These are phyloP conservation scores for Dorcus parallelipipedus DNA, from an alignment of 2,888 invertebrate species.

Conservation along the genomic window DNA sequence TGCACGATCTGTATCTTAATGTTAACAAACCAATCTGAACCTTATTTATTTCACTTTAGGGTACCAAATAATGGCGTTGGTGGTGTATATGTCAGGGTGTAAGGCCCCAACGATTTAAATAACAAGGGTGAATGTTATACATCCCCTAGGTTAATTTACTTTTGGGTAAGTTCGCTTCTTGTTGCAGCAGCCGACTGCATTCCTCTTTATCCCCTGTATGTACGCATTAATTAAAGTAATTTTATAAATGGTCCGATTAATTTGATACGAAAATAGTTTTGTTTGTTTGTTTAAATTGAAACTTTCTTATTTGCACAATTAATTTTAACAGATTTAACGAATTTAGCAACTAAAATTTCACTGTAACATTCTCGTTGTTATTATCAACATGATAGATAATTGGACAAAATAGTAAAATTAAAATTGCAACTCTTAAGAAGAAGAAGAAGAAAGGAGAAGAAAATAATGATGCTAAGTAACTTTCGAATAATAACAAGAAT, in stretches of 20 bases:
- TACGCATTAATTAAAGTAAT: background rate
- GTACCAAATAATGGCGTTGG: background rate
- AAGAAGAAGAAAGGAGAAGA: no score
- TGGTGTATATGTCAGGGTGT: constrained; percentile 1
- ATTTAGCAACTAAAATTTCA: no score
- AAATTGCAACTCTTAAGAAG: no score
- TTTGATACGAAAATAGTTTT: background rate
- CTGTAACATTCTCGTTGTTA: no score
- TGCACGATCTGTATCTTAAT: constrained; percentile 17
- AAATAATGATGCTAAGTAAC: no score
- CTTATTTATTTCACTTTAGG: constrained; percentile 9
- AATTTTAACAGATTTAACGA: no score
- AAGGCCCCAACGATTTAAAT: constrained; percentile 2
- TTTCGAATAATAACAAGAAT: no score
- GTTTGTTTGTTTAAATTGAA: background rate
- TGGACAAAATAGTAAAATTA: no score
- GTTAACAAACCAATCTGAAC: constrained; percentile 14
- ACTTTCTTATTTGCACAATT: no score
- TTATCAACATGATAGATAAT: no score
- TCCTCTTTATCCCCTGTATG: background rate
- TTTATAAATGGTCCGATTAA: background rate
- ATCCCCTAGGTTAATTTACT: constrained; percentile 14
- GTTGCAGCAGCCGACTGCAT: background rate
- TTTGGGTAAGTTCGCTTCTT: constrained; percentile 5
- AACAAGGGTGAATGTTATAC: constrained; percentile 13